Evolutionary conservation across 2,888 invertebrate genomes (phyloP), one percentile per base, ranked within the genome.

Genomic region (Drosophila antonietae): DNA sequence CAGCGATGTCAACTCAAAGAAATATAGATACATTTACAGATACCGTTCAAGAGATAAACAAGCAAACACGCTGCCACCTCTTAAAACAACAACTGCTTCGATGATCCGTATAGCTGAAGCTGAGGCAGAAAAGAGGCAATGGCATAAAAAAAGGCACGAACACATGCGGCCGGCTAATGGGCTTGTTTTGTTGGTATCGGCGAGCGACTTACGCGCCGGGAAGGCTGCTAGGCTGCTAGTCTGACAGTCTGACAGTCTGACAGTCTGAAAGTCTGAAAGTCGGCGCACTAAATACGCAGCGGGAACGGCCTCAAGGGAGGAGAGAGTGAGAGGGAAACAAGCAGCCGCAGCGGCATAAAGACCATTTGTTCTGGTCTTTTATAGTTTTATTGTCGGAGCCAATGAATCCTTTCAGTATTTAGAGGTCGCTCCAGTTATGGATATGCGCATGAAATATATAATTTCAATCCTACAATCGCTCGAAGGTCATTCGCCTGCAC

Each of bases 361-460:
- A 66, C 58, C 73, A 69, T 85, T 90, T 89, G 84, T 82, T 88
- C 84, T 90, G 89, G 83, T 84, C 89, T 89, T 91, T 91, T 87
- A 89, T 87, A 80, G 83, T 90, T 90, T 91, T 90, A 91, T 90
- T 80, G 81, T 28, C 47, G 55, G 57, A 37, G 31, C 31, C 33
- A 20, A 47, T 49, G 62, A 86, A 78, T 81, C 81, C 80, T 81
- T 80, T 77, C 31, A n/a, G 62, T 28, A 18, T 78, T 39, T 75
- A 75, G 68, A 77, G 68, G 72, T 61, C 73, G 81, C 75, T 75
- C 68, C 71, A 73, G 78, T 75, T 84, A 83, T 84, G 78, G 57
- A 62, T 68, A 60, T 70, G 78, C 56, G 73, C 85, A 75, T 88
- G 78, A 83, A 90, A 90, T 88, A 86, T 90, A 66, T 83, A 70